Evolutionary conservation across 2,113 vertebrate species (phyloP).

Genomic region (Rostratula benghalensis): DNA sequence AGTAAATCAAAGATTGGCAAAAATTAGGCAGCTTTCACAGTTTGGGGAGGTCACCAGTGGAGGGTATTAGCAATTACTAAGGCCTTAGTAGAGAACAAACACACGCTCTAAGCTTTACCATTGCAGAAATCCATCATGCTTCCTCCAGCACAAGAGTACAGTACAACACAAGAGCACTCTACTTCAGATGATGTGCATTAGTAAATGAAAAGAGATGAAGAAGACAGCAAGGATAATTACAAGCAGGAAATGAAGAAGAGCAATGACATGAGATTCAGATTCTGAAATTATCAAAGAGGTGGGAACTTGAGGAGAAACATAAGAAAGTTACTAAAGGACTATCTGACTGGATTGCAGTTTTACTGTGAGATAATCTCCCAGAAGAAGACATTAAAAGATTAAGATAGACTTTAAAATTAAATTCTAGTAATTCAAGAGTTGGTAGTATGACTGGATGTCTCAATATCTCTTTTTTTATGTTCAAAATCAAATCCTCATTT

Average conservation of each 20-base stretch:
- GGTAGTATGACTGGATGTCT: not conserved
- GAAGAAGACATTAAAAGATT: not conserved
- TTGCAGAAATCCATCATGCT: not conserved
- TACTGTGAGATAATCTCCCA: not conserved
- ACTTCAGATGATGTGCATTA: not conserved
- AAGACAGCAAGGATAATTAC: not conserved
- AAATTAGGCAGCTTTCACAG: not conserved
- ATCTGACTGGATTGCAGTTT: not conserved
- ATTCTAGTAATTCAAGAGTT: not conserved
- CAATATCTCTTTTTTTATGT: not conserved
- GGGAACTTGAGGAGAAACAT: not conserved
- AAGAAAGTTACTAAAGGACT: not conserved
- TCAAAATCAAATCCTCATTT: not conserved
- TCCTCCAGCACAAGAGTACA: not conserved
- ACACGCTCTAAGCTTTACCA: not conserved
- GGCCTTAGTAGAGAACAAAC: not conserved
- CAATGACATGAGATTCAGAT: not conserved
- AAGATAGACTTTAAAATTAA: not conserved
- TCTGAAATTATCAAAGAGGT: not conserved
- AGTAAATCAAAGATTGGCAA: not conserved
- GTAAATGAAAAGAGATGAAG: not conserved
- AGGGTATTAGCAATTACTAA: not conserved
- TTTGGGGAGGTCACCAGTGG: not conserved
- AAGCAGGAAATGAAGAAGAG: not conserved
- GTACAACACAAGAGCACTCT: not conserved